A percentile compares a stretch with the other conserved stretches of the same genome.
phyloP scores from a whole-genome alignment of 2,888 invertebrate genomes.

The Cheilosia impressa region DNA sequence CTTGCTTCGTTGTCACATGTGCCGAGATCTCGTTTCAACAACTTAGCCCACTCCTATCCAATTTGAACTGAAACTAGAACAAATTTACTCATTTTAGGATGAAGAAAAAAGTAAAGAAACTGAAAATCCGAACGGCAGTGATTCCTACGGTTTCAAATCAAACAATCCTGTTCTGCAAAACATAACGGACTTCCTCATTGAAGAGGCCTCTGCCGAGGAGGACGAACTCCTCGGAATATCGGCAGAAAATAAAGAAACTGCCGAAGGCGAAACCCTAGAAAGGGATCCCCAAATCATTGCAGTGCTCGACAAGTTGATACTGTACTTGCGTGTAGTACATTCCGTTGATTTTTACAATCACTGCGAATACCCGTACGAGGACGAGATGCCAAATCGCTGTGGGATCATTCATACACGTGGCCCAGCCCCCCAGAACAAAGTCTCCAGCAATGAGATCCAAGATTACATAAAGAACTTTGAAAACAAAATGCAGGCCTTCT shows the following conservation, averaged over 20 bases:
- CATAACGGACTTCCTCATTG: slow-evolving; percentile 98
- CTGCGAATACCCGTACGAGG: slow-evolving; percentile 99
- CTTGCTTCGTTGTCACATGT: no score
- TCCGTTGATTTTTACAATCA: slow-evolving; percentile 99
- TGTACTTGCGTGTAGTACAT: slow-evolving; percentile 98
- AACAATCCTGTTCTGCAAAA: slow-evolving; percentile 97
- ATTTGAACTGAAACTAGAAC: neutral
- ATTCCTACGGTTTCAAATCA: slow-evolving; percentile 88
- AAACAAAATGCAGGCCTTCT: slow-evolving; percentile 94
- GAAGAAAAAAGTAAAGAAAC: slow-evolving; percentile 45
- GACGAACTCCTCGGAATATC: slow-evolving; percentile 93
- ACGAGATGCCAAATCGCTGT: slow-evolving; percentile 99
- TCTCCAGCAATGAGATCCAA: slow-evolving; percentile 84
- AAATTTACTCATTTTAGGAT: slow-evolving; percentile 24
- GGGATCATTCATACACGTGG: slow-evolving; percentile 99
- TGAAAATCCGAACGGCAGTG: slow-evolving; percentile 51
- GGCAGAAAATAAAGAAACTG: slow-evolving; percentile 84
- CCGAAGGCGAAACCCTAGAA: slow-evolving; percentile 86
- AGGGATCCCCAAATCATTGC: slow-evolving; percentile 89
- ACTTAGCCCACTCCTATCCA: no score
- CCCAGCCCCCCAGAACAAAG: slow-evolving; percentile 92
- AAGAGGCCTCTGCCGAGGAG: slow-evolving; percentile 99
- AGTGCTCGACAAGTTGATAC: slow-evolving; percentile 91
- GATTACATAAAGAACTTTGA: slow-evolving; percentile 93
- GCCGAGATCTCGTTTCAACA: no score